Conservation (phyloP, 1,140 invertebrate species). For the Drosophila miranda region DNA sequence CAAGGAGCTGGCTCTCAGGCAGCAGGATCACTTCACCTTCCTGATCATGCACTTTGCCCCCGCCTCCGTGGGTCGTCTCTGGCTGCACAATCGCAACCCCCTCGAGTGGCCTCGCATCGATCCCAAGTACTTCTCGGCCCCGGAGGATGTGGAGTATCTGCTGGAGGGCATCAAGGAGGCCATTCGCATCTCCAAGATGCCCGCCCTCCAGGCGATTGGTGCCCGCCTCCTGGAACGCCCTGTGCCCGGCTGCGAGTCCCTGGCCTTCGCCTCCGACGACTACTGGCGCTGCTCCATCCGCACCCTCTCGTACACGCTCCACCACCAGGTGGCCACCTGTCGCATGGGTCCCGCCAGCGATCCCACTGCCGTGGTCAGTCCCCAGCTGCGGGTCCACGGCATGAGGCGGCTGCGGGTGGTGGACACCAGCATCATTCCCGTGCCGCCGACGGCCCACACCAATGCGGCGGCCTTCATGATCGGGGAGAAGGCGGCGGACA, state of each 20-base stretch:
- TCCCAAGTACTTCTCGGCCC: conserved; percentile 88
- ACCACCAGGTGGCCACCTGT: conserved; percentile 89
- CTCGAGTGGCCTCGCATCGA: conserved; percentile 88
- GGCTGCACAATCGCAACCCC: conserved; percentile 88
- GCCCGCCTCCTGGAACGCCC: conserved; percentile 83
- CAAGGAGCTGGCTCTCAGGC: conserved; percentile 83
- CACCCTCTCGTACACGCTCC: conserved; percentile 86
- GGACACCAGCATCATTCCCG: conserved; percentile 90
- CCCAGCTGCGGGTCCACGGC: conserved; percentile 88
- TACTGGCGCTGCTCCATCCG: conserved; percentile 90
- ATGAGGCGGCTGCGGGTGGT: conserved; percentile 88
- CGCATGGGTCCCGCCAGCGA: conserved; percentile 90
- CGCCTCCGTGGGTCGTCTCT: conserved; percentile 87
- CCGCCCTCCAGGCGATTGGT: conserved; percentile 84
- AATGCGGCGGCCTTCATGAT: conserved; percentile 91
- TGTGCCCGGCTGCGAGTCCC: conserved; percentile 85
- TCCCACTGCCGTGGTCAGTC: conserved; percentile 88
- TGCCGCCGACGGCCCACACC: conserved; percentile 87
- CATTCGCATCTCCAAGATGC: conserved; percentile 84
- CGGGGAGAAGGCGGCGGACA: conserved; percentile 92
- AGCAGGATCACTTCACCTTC: conserved; percentile 85
- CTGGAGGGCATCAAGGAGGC: conserved; percentile 87
- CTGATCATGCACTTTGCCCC: conserved; percentile 89
- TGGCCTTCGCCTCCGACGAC: conserved; percentile 85
- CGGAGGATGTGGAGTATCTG: conserved; percentile 86